Evolutionary conservation across 2,888 invertebrate species (phyloP).

Genomic region (Rhagonycha lutea): DNA sequence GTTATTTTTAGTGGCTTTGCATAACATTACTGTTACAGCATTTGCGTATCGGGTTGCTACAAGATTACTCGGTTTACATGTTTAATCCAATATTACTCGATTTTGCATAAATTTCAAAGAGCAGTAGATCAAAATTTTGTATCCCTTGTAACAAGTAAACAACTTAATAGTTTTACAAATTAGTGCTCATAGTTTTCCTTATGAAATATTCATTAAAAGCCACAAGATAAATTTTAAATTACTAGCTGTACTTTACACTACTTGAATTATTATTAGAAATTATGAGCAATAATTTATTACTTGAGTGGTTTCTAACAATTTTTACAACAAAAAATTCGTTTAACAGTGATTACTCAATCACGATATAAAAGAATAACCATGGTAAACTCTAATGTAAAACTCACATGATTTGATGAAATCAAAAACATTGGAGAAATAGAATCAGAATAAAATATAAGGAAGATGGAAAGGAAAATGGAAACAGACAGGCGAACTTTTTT

Average conservation of each 20-base stretch:
- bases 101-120: slow-evolving; percentile 17
- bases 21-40: slow-evolving; percentile 7
- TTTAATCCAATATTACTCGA: slow-evolving; percentile 15
- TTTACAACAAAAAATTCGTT: no score
- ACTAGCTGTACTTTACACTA: neutral
- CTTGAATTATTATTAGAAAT: neutral
- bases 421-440: no score
- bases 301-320: no score
- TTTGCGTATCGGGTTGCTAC: slow-evolving; percentile 1
- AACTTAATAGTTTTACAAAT: neutral
- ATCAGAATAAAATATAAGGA: no score
- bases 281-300: no score
- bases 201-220: neutral
- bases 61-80: slow-evolving; percentile 12
- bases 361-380: no score
- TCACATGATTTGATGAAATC: no score
- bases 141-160: slow-evolving; percentile 7
- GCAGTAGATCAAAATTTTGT: slow-evolving; percentile 5
- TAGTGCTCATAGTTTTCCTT: neutral
- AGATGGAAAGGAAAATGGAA: no score
- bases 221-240: neutral
- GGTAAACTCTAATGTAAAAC: no score
- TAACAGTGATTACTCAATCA: no score
- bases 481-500: no score
- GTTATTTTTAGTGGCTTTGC: slow-evolving; percentile 13